phyloP scores from a whole-genome alignment of 2,797 vertebrate genomes.

The Chelidonichthys spinosus region DNA sequence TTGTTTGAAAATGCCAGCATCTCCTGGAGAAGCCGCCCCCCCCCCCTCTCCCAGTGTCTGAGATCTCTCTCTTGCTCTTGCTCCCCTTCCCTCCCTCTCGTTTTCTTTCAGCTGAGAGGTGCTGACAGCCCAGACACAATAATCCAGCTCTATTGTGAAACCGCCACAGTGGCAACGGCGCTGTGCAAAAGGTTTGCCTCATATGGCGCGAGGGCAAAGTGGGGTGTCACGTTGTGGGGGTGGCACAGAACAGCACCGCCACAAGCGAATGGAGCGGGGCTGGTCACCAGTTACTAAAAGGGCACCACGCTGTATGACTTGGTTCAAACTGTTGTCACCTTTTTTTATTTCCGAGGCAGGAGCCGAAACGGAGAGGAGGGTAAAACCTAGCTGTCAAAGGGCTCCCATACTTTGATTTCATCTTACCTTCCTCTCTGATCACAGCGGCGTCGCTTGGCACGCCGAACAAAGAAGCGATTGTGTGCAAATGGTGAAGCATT shows the following conservation, averaged over 20 bases:
- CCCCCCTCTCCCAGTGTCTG: conserved; percentile 20
- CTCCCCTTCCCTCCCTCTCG: conserved; percentile 46
- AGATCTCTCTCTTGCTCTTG: conserved; percentile 38
- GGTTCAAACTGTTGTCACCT: conserved; percentile 57
- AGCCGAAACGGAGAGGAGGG: conserved; percentile 4
- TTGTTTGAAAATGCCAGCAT: conserved; percentile 72
- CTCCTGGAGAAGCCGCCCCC: conserved; percentile 27
- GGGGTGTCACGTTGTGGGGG: conserved; percentile 21
- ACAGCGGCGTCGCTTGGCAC: neutral
- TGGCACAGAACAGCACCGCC: conserved; percentile 31
- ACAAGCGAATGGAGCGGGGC: conserved; percentile 24
- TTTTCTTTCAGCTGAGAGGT: conserved; percentile 75
- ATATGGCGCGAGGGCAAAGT: conserved; percentile 62
- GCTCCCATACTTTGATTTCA: conserved; percentile 27
- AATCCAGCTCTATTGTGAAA: conserved; percentile 73
- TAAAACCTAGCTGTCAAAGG: conserved; percentile 14
- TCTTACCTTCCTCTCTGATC: conserved; percentile 33
- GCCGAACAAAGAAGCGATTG: conserved; percentile 6
- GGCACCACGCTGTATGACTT: conserved; percentile 30
- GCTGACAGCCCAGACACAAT: conserved; percentile 80
- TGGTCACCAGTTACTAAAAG: conserved; percentile 24
- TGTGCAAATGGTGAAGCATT: neutral
- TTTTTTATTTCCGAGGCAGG: conserved; percentile 36
- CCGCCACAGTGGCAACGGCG: conserved; percentile 51
- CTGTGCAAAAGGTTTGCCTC: conserved; percentile 69